A percentile compares a stretch with the other conserved stretches of the same genome.
Evolutionary conservation across 2,797 vertebrate species (phyloP).

Genomic region (Oreochromis mossambicus): DNA sequence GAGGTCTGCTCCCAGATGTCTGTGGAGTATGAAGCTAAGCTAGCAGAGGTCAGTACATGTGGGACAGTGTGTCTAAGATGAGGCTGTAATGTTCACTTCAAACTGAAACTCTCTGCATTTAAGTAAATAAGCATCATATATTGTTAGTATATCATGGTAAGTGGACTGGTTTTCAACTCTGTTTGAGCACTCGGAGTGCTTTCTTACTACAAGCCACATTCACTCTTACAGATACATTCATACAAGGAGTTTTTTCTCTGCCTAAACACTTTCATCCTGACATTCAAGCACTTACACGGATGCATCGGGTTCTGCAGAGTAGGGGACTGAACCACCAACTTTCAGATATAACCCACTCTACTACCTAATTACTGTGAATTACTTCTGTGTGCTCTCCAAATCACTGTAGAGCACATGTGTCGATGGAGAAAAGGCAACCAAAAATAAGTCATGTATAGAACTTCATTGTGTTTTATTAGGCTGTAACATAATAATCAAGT

Average conservation of each 20-base stretch:
- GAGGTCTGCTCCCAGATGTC: slow-evolving; percentile 87
- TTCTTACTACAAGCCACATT: neutral
- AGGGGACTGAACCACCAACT: neutral
- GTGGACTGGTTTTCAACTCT: neutral
- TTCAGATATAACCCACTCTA: neutral
- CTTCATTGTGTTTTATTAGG: neutral
- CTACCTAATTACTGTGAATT: neutral
- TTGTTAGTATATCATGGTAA: neutral
- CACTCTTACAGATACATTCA: neutral
- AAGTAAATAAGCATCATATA: neutral
- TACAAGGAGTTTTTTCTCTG: neutral
- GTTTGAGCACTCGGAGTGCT: neutral
- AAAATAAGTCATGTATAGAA: neutral
- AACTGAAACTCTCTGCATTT: neutral
- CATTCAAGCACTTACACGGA: neutral
- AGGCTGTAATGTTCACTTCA: neutral
- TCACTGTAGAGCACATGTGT: neutral
- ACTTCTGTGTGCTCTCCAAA: neutral
- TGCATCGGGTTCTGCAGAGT: neutral
- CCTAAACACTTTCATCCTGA: neutral
- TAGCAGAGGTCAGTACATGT: slow-evolving; percentile 79
- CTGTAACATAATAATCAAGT: neutral
- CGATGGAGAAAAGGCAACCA: neutral
- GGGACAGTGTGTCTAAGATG: neutral
- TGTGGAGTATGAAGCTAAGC: slow-evolving; percentile 83